These are phyloP conservation scores for Stegostoma tigrinum DNA, from an alignment of 2,113 vertebrate genomes.

Conservation along the genomic window DNA sequence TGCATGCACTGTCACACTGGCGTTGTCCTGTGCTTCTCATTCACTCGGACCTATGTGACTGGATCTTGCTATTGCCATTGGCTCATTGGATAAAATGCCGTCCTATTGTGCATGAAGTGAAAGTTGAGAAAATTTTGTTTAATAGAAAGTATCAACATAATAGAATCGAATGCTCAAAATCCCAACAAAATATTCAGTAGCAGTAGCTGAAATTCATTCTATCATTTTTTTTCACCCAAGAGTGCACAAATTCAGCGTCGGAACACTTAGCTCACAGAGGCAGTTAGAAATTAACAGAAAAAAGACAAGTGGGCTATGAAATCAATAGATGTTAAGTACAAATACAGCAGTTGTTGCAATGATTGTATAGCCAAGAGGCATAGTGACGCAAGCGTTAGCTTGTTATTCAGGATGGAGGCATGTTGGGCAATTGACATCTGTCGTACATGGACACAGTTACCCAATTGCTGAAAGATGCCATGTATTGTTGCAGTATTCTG, in stretches of 20 bases:
- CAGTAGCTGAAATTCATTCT: background rate
- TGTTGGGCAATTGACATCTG: constrained; percentile 17
- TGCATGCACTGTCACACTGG: background rate
- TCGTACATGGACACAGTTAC: constrained; percentile 14
- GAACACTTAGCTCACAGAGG: background rate
- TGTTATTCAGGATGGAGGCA: constrained; percentile 29
- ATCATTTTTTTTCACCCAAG: background rate
- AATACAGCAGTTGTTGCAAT: constrained; percentile 29
- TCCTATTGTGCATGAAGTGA: background rate
- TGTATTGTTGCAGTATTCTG: constrained; percentile 23
- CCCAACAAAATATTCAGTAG: background rate
- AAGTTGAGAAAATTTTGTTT: background rate
- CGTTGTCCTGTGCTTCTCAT: background rate
- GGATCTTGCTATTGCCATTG: background rate
- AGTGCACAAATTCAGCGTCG: background rate
- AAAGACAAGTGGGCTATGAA: constrained; percentile 3
- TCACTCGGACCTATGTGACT: background rate
- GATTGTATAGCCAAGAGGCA: constrained; percentile 31
- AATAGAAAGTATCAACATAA: background rate
- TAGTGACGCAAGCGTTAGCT: background rate
- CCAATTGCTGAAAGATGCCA: constrained; percentile 20
- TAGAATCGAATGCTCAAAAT: background rate
- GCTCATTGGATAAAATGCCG: background rate
- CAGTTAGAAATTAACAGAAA: constrained; percentile 34
- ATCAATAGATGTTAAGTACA: constrained; percentile 33